phyloP scores from a whole-genome alignment of 2,113 vertebrate genomes.

The Nettapus auritus region DNA sequence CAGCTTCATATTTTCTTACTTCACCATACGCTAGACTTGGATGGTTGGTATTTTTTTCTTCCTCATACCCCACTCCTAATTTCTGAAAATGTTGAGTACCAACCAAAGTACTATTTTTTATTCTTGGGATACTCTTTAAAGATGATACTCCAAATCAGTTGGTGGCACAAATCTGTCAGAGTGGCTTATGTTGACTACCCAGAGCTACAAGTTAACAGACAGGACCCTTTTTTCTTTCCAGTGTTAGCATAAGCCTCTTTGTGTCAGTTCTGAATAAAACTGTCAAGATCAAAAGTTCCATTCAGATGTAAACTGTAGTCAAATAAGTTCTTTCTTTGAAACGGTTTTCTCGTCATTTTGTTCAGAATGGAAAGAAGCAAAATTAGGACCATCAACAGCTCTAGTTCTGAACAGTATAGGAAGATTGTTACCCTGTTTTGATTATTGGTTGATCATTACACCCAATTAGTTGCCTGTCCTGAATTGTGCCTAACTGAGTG shows the following conservation, averaged over 20 bases:
- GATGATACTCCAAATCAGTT: neutral
- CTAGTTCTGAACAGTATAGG: neutral
- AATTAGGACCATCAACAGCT: neutral
- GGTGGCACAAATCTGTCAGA: neutral
- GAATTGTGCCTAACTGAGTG: accelerated
- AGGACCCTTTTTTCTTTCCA: neutral
- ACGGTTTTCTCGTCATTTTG: neutral
- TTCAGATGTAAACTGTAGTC: neutral
- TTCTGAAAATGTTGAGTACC: neutral
- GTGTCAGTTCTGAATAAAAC: neutral
- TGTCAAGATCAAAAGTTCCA: neutral
- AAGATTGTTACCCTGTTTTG: neutral
- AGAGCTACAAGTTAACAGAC: neutral
- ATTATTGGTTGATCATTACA: neutral
- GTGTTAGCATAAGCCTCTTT: neutral
- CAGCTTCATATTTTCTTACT: constrained; percentile 73
- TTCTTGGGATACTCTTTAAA: neutral
- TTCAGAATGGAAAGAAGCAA: neutral
- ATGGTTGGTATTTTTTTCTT: constrained; percentile 73
- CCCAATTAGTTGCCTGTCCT: neutral
- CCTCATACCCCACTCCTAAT: neutral
- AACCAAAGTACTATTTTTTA: neutral
- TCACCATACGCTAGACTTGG: constrained; percentile 78
- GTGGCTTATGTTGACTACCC: neutral
- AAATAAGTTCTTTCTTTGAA: neutral